Percentiles rank a stretch among this genome's conserved stretches.
Conservation (phyloP, 2,113 vertebrate species). For the Sclerurus mexicanus region DNA sequence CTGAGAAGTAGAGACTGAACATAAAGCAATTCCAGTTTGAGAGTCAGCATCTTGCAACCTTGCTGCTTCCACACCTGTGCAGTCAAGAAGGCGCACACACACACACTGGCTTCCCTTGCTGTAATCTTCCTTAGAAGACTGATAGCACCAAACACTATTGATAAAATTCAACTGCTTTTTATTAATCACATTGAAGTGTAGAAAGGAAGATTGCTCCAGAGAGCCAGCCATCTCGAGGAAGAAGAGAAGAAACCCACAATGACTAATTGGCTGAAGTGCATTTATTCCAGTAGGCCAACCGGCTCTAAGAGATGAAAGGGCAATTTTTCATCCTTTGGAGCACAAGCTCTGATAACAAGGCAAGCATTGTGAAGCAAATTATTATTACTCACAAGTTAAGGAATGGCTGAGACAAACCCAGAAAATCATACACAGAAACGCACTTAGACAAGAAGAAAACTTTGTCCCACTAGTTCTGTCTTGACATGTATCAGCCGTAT, state of each 20-base stretch:
- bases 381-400: not conserved
- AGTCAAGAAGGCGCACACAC: not conserved
- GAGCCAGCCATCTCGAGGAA: not conserved
- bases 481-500: not conserved
- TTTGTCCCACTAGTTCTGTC: not conserved
- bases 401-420: not conserved
- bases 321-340: not conserved
- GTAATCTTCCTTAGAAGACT: not conserved
- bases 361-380: not conserved
- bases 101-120: not conserved
- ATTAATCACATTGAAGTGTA: accelerated
- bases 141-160: not conserved
- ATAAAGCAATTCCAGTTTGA: not conserved
- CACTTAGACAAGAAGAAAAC: not conserved
- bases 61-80: not conserved
- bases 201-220: not conserved
- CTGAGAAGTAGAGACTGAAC: not conserved
- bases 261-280: not conserved
- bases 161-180: not conserved
- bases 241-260: not conserved
- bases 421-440: not conserved
- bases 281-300: not conserved
- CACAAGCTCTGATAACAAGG: not conserved
- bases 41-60: not conserved
- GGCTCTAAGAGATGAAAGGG: not conserved